These are phyloP conservation scores for Eueremaeus valkanovi DNA, from an alignment of 2,888 invertebrate genomes.

Conservation along the genomic window DNA sequence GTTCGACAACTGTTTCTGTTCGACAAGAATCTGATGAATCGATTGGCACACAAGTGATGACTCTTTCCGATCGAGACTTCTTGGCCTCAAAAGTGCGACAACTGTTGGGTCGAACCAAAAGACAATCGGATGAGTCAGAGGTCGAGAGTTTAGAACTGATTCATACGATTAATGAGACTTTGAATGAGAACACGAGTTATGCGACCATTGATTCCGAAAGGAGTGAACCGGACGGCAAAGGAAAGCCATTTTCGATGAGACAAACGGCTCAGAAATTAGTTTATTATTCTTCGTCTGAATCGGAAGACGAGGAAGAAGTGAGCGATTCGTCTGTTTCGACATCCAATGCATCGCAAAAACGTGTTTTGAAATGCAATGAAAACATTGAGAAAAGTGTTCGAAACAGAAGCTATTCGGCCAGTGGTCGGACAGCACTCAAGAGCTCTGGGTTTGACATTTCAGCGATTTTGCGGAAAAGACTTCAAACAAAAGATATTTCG, in stretches of 20 bases:
- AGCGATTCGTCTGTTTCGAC: not conserved
- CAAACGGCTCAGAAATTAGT: not conserved
- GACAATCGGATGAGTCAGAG: not conserved
- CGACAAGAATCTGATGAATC: not conserved
- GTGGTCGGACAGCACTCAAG: not conserved
- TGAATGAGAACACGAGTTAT: not conserved
- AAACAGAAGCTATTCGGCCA: slow-evolving; percentile 7
- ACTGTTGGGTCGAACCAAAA: not conserved
- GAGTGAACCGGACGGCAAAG: slow-evolving; percentile 31
- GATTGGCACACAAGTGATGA: not conserved
- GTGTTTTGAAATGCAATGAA: not conserved
- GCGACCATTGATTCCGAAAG: not conserved
- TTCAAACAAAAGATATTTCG: not conserved
- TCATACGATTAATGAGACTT: not conserved
- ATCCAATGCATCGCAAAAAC: not conserved
- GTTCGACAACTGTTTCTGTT: not conserved
- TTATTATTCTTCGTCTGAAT: slow-evolving; percentile 16
- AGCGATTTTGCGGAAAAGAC: not conserved
- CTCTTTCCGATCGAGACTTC: not conserved
- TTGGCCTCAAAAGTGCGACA: slow-evolving; percentile 23
- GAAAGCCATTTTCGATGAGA: not conserved
- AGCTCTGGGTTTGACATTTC: not conserved
- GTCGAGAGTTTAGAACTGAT: not conserved
- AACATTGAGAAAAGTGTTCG: not conserved
- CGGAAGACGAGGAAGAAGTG: not conserved